Evolutionary conservation across 2,797 vertebrate species (phyloP), one percentile per base, ranked within the genome.

Genomic region (Oreortyx pictus): DNA sequence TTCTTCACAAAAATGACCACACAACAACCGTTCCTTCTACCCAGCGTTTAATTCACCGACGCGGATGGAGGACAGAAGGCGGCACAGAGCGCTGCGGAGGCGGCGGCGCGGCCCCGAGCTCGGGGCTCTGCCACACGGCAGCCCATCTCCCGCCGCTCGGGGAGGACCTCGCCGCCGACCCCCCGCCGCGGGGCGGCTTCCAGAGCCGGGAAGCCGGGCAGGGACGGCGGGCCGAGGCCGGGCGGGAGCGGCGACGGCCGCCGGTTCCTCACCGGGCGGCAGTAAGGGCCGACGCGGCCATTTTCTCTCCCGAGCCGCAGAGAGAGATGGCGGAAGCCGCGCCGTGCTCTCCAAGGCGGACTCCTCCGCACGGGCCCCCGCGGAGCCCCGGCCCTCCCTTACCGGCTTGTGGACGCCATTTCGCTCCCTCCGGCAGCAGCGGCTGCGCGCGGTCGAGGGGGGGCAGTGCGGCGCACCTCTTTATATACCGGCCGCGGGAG

Each of bases 331-430:
- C 11, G 31, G 47, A 44, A 46, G n/a, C 29, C 31, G 50, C 16
- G 31, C 57, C 66, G 12, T 41, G 27, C 18, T 14, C 62, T 49
- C 44, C 64, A 22, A 4, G 1, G 24, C 3, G 37, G 37, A 25
- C 68, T 31, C n/a, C 37, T 56, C 62, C 25, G 15, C 44, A 8
- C 59, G 15, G 35, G 6, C 37, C 50, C 8, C 33, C 25, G 61
- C 44, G 52, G 23, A 19, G n/a, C 15, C 43, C 44, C 37, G 4
- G 52, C 31, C 89, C 61, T n/a, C 49, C 41, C 96, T 76, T 93
- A 97, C 97, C 97, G 97, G 95, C 97, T 97, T 1, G 96, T 96
- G 0, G 97, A 97, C 82, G 97, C 97, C 97, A 97, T 97, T 4
- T 74, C 65, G 1, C 3, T 57, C 54, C 6, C 20, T 5, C 20